phyloP scores from a whole-genome alignment of 2,797 vertebrate genomes.

The Aldrovandia affinis region DNA sequence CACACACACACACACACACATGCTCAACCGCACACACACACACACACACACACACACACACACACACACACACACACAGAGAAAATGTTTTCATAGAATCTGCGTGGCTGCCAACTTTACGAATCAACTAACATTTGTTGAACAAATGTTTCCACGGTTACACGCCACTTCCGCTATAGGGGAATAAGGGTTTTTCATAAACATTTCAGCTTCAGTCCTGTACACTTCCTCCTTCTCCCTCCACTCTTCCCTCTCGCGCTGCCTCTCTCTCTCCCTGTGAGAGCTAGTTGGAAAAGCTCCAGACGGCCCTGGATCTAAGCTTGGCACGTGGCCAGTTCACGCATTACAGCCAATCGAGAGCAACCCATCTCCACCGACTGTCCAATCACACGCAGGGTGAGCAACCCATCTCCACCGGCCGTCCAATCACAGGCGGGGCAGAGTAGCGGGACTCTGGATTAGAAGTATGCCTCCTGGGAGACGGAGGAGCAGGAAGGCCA shows the following conservation, averaged over 20 bases:
- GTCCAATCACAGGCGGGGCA: background rate
- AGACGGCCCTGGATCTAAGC: conserved; percentile 63
- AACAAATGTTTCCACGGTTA: too few species aligned
- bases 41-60: background rate
- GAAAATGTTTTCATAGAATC: background rate
- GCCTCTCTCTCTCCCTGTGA: conserved; percentile 42
- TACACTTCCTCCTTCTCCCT: background rate
- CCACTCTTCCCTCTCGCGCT: conserved; percentile 12
- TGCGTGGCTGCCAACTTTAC: background rate
- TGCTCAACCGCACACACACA: background rate
- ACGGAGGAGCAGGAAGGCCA: too few species aligned
- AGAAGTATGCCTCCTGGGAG: too few species aligned
- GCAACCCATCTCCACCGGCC: too few species aligned
- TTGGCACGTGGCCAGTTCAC: conserved; percentile 60
- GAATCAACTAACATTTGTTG: too few species aligned
- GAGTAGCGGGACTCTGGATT: background rate
- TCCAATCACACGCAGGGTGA: too few species aligned
- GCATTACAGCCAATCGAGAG: conserved; percentile 32
- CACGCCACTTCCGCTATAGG: too few species aligned
- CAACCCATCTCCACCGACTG: background rate
- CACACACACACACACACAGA: background rate
- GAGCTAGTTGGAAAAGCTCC: conserved; percentile 64
- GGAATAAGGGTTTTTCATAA: background rate
- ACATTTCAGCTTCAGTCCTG: background rate
- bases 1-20: background rate